Evolutionary conservation across 2,797 vertebrate species (phyloP), one percentile per base, ranked within the genome.

Genomic region (Acestrorhynchus altus): DNA sequence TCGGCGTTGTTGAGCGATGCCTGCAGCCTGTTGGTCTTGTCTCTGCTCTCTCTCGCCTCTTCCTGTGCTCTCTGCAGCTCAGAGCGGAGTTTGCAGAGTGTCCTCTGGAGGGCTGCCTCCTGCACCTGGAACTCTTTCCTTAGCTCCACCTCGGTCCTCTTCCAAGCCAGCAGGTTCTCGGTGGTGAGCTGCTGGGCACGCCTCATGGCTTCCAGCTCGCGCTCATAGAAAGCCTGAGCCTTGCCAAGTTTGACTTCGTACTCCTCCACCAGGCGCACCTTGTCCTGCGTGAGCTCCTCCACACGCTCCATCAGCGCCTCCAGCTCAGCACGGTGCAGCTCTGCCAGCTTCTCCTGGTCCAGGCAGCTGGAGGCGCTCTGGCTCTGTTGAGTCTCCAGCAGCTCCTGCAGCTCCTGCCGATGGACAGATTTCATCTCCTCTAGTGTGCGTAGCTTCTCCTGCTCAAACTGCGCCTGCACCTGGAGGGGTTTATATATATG

Each of bases 31-130:
- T 98, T 96, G 89, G 96, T 97, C 89, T 96, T 97, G 89, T 98
- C 97, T 10, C 92, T 90, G 77, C 96, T 94, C 90, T 96, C 96
- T 13, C 94, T 86, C 4, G 95, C 96, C 90, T 98, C 96, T 86
- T 98, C 97, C 85, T 98, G 97, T 1, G 96, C 96, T 89, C 96
- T 96, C 74, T 99, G 96, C 18, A 99, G 94, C 84, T 99, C 98
- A 0, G 92, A 93, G 86, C 96, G 96, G 86, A 99, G 92, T 80
- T 96, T 98, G 71, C 95, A 95, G 80, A 99, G 92, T 15, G 96
- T 96, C 84, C 97, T 97, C 84, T 96, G 94, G 88, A 99, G 93
- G 0, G 93, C 84, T 0, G 94, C 93, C 82, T 99, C 98, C 90
- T 99, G 98, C 15, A 90, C 93, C 90, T 99, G 97, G 89, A 99